These are phyloP conservation scores for Sebastes glaucus DNA, from an alignment of 2,797 vertebrate genomes.

Conservation along the genomic window DNA sequence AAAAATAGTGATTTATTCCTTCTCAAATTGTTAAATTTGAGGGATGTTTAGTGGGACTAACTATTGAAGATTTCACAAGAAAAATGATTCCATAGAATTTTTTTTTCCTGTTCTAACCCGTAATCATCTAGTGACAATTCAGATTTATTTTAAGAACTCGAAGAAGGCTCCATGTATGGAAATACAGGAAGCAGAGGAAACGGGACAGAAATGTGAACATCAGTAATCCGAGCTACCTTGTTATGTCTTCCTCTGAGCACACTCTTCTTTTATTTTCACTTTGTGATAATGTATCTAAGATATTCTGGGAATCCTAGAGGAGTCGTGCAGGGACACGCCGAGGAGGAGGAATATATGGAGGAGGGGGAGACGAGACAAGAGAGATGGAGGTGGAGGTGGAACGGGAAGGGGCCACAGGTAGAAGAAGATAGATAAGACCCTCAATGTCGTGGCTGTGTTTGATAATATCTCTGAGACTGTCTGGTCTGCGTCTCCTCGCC, in stretches of 20 bases:
- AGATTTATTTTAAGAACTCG: background rate
- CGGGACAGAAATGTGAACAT: constrained; percentile 4
- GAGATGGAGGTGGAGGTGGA: background rate
- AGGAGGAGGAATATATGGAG: constrained; percentile 14
- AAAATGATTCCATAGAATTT: background rate
- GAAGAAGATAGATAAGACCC: constrained; percentile 27
- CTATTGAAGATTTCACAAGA: background rate
- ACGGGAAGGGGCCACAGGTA: background rate
- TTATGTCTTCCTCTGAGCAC: constrained; percentile 64
- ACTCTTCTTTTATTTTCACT: constrained; percentile 31
- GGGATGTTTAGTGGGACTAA: background rate
- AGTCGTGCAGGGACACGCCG: constrained; percentile 63
- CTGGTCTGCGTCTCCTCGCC: constrained; percentile 13
- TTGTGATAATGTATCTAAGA: constrained; percentile 72
- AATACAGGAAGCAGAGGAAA: background rate
- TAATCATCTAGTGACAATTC: background rate
- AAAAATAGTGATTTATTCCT: background rate
- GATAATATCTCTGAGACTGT: constrained; percentile 41
- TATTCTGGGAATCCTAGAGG: constrained; percentile 67
- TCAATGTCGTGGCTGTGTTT: constrained; percentile 1
- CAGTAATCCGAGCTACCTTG: constrained; percentile 34
- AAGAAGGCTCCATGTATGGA: background rate
- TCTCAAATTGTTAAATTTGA: background rate
- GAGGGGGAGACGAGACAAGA: background rate
- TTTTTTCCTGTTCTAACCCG: background rate